Evolutionary conservation across 2,888 invertebrate species (phyloP).

Genomic region (Dysmachus trigonus): DNA sequence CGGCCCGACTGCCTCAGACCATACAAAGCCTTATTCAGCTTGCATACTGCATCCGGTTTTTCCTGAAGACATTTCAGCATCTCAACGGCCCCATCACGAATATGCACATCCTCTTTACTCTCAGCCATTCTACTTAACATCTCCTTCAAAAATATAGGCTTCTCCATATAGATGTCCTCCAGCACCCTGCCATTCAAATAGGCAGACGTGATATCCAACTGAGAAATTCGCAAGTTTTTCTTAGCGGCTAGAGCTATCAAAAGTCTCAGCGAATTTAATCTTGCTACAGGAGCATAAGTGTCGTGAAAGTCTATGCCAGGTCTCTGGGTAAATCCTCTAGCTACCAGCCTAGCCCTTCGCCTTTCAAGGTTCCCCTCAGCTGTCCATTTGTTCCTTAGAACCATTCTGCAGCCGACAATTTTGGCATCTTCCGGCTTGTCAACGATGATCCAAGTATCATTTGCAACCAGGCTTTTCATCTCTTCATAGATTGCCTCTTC

Average conservation of each 20-base stretch:
- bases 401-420: background rate
- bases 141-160: background rate
- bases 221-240: background rate
- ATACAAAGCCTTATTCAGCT: background rate
- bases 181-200: background rate
- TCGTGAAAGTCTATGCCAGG: background rate
- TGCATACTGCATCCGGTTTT: background rate
- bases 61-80: background rate
- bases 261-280: background rate
- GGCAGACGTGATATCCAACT: background rate
- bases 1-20: background rate
- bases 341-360: slow-evolving; percentile 14
- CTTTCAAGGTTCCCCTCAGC: background rate
- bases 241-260: slow-evolving; percentile 7
- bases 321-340: background rate
- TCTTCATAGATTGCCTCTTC: background rate
- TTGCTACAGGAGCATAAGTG: background rate
- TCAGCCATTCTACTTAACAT: background rate
- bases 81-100: background rate
- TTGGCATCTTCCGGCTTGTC: background rate
- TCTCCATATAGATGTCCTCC: background rate
- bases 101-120: too few relatives aligned
- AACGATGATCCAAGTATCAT: background rate
- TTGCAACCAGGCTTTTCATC: background rate
- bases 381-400: background rate